Evolutionary conservation across 2,888 invertebrate species (phyloP).

Genomic region (Leptinotarsa juncta): DNA sequence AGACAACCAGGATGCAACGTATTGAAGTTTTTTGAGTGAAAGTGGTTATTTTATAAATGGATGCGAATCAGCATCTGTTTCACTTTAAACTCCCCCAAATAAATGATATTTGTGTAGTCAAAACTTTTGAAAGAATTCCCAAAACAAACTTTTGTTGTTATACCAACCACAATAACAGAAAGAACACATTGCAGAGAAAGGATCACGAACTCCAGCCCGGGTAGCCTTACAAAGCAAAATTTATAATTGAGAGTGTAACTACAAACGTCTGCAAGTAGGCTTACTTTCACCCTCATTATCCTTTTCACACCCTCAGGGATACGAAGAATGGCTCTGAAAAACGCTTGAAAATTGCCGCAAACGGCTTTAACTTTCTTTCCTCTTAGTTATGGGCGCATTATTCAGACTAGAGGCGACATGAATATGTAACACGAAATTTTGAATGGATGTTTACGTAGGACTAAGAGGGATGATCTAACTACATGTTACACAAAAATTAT

Average conservation of each 20-base stretch:
- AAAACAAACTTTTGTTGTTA: not conserved
- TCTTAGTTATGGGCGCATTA: constrained; percentile 17
- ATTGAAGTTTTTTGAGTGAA: too few species aligned
- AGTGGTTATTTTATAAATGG: too few species aligned
- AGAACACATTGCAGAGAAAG: not conserved
- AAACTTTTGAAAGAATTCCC: not conserved
- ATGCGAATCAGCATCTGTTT: too few species aligned
- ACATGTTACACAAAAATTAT: not conserved
- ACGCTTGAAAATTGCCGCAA: constrained; percentile 20
- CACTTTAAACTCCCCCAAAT: too few species aligned
- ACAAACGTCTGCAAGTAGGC: constrained; percentile 26
- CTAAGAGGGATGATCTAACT: not conserved
- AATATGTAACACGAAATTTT: constrained; percentile 19
- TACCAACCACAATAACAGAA: not conserved
- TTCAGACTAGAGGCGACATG: constrained; percentile 20
- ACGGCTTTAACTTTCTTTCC: constrained; percentile 26
- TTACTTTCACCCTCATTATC: constrained; percentile 21
- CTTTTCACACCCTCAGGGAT: constrained; percentile 17
- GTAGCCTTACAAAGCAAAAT: constrained; percentile 20
- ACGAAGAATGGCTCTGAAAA: constrained; percentile 28
- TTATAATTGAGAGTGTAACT: constrained; percentile 28
- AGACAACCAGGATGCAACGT: too few species aligned
- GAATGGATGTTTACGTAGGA: constrained; percentile 2
- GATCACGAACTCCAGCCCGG: constrained; percentile 1
- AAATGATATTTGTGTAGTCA: too few species aligned